Percentiles rank a stretch among this genome's conserved stretches.
phyloP scores from a whole-genome alignment of 1,140 invertebrate species.

The Cyclargus thomasi region DNA sequence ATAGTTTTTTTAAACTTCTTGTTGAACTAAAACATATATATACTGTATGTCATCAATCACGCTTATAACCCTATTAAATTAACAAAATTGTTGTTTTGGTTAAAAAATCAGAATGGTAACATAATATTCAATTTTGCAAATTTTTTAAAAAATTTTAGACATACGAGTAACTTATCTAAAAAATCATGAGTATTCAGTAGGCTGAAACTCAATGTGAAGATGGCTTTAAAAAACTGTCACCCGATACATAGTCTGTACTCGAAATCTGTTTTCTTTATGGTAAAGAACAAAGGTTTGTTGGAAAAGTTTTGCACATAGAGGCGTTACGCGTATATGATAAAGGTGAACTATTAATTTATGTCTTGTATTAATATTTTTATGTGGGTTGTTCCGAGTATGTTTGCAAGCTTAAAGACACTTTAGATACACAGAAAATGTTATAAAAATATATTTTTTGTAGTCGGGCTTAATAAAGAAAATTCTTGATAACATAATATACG shows the following conservation, averaged over 20 bases:
- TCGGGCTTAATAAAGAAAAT: no score
- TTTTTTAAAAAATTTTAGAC: no score
- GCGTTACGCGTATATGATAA: slow-evolving; percentile 52
- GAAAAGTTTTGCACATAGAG: slow-evolving; percentile 54
- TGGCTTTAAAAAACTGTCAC: background rate
- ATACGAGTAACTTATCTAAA: slow-evolving; percentile 2
- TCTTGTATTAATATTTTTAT: slow-evolving; percentile 50
- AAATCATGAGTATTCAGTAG: no score
- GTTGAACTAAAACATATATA: no score
- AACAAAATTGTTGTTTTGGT: no score
- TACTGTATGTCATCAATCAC: no score
- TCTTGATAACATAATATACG: no score
- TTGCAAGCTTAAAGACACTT: background rate
- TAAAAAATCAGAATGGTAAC: no score
- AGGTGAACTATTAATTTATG: slow-evolving; percentile 68
- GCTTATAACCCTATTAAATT: no score
- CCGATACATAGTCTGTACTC: slow-evolving; percentile 8
- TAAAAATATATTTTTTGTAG: no score
- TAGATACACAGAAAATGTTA: background rate
- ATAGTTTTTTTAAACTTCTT: slow-evolving; percentile 23
- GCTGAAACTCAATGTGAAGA: no score
- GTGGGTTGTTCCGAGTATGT: slow-evolving; percentile 23
- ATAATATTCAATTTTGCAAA: no score
- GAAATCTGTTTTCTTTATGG: slow-evolving; percentile 19
- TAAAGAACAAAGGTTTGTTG: slow-evolving; percentile 25